Conservation (phyloP, 2,888 invertebrate species). For the Gerris lacustris region DNA sequence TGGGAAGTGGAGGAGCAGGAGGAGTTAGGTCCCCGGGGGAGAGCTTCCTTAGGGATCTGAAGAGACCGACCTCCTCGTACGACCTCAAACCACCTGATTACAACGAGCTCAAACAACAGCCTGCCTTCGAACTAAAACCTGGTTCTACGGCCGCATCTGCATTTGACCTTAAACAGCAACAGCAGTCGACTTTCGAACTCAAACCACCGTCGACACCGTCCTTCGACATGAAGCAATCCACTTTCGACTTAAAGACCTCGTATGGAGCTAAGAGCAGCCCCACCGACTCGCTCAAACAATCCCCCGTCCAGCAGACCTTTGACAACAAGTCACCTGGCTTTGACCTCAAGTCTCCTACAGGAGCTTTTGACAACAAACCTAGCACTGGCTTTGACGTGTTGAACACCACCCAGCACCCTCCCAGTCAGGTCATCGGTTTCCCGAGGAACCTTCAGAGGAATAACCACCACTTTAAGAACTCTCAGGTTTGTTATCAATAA, state of each 20-base stretch:
- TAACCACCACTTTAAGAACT: constrained; percentile 22
- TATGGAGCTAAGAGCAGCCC: neutral
- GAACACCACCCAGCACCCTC: constrained; percentile 9
- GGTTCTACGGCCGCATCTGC: too few species aligned
- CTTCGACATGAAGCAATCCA: too few species aligned
- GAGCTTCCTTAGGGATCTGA: too few species aligned
- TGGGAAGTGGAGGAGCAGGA: too few species aligned
- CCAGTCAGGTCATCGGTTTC: constrained; percentile 20
- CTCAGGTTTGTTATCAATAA: constrained; percentile 14
- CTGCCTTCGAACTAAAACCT: too few species aligned
- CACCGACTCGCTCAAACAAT: neutral
- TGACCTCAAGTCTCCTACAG: constrained; percentile 8
- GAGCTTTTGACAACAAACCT: constrained; percentile 17
- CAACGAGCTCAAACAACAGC: too few species aligned
- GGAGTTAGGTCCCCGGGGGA: too few species aligned
- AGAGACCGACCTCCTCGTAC: too few species aligned
- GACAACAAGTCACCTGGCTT: neutral
- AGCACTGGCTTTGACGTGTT: constrained; percentile 14
- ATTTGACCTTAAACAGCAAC: too few species aligned
- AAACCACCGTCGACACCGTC: too few species aligned
- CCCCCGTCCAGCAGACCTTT: neutral
- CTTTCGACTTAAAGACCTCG: neutral
- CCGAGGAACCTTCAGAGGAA: constrained; percentile 25
- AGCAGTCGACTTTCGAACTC: too few species aligned
- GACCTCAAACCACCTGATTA: too few species aligned